Evolutionary conservation across 2,888 invertebrate species (phyloP), one percentile per base, ranked within the genome.

Genomic region (Drosophila leonis): DNA sequence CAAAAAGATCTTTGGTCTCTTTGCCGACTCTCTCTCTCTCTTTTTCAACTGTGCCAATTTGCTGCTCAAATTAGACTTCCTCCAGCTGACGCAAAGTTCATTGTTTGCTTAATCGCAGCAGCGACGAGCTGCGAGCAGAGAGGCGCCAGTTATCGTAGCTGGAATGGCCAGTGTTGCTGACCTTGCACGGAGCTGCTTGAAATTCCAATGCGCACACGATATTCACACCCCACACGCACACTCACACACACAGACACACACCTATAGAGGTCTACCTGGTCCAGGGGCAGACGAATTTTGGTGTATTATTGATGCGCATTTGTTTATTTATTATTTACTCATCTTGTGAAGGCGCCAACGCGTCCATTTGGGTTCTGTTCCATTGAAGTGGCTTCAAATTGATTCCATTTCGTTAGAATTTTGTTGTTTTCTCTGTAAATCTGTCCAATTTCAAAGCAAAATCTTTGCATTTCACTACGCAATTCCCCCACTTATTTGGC

Each of bases 1-100:
- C n/a, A n/a, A 7, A 46, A 52, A 44, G 49, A 65, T 65, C 51
- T 65, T 31, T 33, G 27, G 7, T 24, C 12, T 46, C 12, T 18
- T 6, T 20, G n/a, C n/a, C 24, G 24, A 24, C 42, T 8, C 20
- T 24, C n/a, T 56, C 20, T 8, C 49, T 56, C 10, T 5, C n/a
- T 12, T 33, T 33, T n/a, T 54, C 41, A 18, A 39, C 37, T 39
- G 54, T 24, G 20, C 20, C 51, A 64, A 41, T 60, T n/a, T 39
- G 27, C 20, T n/a, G 15, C 33, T 51, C 35, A 72, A 76, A 56
- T 56, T 55, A 67, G 59, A 72, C 76, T 80, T 76, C 73, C 65
- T 65, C 65, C 82, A 80, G 77, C 81, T 81, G 78, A 70, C 61
- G 67, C 55, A 73, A 65, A 71, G 73, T 82, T 79, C 82, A 78